Percentiles rank a stretch among this genome's conserved stretches.
Evolutionary conservation across 2,113 vertebrate species (phyloP).

Genomic region (Epinephelus moara): DNA sequence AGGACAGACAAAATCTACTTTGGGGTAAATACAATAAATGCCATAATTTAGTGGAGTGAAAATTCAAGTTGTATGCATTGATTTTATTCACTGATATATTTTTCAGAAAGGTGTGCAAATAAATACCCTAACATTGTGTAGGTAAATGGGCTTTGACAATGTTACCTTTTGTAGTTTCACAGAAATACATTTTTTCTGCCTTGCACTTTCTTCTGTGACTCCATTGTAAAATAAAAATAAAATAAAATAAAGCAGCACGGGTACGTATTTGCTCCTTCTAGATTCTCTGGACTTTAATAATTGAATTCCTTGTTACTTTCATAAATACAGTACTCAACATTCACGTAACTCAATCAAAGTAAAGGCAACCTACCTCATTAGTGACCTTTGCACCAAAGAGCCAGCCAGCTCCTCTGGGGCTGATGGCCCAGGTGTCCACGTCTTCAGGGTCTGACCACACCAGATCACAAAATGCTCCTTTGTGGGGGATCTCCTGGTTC

Average conservation of each 20-base stretch:
- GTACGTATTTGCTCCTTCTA: neutral
- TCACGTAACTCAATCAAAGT: neutral
- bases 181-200: neutral
- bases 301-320: too few species aligned
- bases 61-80: neutral
- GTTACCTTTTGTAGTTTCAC: neutral
- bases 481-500: conserved; percentile 98
- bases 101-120: too few species aligned
- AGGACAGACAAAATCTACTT: neutral
- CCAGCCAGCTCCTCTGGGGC: conserved; percentile 96
- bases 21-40: neutral
- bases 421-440: conserved; percentile 98
- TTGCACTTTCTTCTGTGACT: neutral
- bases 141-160: neutral
- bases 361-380: conserved; percentile 88
- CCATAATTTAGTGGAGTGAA: neutral
- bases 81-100: neutral
- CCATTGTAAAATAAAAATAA: neutral
- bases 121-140: too few species aligned
- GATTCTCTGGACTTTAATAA: neutral
- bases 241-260: neutral
- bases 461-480: conserved; percentile 98
- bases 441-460: conserved; percentile 99
- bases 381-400: conserved; percentile 98
- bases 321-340: neutral